Evolutionary conservation across 2,888 invertebrate genomes (phyloP).

Genomic region (Latheticus oryzae): DNA sequence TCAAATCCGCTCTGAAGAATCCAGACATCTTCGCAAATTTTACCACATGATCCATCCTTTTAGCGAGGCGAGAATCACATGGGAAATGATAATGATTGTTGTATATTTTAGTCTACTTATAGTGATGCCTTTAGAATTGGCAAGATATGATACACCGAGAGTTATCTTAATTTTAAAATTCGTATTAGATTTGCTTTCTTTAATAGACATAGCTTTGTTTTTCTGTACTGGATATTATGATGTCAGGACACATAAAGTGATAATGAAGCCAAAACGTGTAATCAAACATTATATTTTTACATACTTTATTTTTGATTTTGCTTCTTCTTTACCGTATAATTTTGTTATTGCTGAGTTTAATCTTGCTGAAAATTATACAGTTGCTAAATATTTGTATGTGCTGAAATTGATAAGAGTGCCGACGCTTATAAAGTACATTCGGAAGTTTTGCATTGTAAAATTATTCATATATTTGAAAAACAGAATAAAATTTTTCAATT

Average conservation of each 20-base stretch:
- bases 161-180: constrained; percentile 7
- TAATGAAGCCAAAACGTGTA: constrained; percentile 31
- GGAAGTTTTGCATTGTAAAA: constrained; percentile 19
- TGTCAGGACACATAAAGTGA: constrained; percentile 32
- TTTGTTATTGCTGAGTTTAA: too few species aligned
- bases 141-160: not conserved
- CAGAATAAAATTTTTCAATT: constrained; percentile 2
- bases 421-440: constrained; percentile 21
- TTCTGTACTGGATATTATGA: constrained; percentile 48
- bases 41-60: constrained; percentile 49
- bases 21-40: constrained; percentile 44
- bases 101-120: constrained; percentile 35
- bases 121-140: constrained; percentile 36
- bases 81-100: constrained; percentile 44
- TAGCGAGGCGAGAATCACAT: constrained; percentile 43
- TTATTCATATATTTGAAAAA: not conserved
- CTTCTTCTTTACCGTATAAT: constrained; percentile 22
- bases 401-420: constrained; percentile 18
- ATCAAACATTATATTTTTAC: constrained; percentile 28
- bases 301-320: constrained; percentile 25
- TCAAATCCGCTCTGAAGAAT: constrained; percentile 43
- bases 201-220: constrained; percentile 40
- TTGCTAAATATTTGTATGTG: constrained; percentile 6
- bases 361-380: constrained; percentile 7
- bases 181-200: constrained; percentile 30